Evolutionary conservation across 2,888 invertebrate genomes (phyloP).

Genomic region (Ferdinandea cuprea): DNA sequence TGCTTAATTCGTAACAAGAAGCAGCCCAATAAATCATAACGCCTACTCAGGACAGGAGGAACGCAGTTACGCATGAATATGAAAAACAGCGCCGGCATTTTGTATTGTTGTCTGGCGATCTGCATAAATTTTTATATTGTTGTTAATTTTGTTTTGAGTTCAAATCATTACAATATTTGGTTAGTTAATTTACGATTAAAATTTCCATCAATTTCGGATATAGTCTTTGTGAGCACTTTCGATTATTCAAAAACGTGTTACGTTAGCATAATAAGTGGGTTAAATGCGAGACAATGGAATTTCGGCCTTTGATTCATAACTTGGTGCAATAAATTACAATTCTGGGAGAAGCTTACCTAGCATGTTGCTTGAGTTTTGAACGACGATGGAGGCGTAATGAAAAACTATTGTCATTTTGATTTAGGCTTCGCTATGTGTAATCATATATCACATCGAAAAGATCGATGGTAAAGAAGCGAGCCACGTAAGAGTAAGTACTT

Average conservation of each 20-base stretch:
- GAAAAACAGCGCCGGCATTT: constrained; percentile 1
- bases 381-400: constrained; percentile 21
- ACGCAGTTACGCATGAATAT: constrained; percentile 22
- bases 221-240: constrained; percentile 39
- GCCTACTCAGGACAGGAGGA: constrained; percentile 57
- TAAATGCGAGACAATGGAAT: constrained; percentile 36
- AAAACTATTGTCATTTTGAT: too few relatives aligned
- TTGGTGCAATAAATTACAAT: constrained; percentile 23
- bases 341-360: background rate
- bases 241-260: constrained; percentile 40
- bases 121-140: constrained; percentile 38
- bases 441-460: too few relatives aligned
- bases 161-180: constrained; percentile 12
- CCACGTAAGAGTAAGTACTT: too few relatives aligned
- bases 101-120: constrained; percentile 30
- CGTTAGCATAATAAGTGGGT: constrained; percentile 47
- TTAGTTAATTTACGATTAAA: constrained; percentile 48
- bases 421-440: too few relatives aligned
- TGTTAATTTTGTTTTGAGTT: background rate
- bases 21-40: constrained; percentile 59
- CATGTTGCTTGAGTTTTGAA: too few relatives aligned
- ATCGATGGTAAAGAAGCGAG: too few relatives aligned
- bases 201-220: constrained; percentile 16
- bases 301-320: constrained; percentile 35
- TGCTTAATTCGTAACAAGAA: constrained; percentile 28